Percentiles rank a stretch among this genome's conserved stretches.
Conservation (phyloP, 2,113 vertebrate genomes). For the Gymnarchus niloticus region DNA sequence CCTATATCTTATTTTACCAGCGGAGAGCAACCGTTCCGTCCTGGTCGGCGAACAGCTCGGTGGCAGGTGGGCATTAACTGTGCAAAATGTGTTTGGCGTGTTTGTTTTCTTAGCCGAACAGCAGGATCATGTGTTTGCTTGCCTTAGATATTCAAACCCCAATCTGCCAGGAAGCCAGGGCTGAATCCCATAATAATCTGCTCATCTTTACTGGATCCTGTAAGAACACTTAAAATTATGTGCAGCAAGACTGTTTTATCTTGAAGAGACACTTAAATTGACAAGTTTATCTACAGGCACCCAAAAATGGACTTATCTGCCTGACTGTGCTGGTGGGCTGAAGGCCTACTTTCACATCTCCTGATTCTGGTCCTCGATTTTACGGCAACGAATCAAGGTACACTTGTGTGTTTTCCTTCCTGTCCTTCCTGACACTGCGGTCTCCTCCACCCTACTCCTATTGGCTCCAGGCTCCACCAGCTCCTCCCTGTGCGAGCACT, state of each 20-base stretch:
- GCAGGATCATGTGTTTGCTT: not conserved
- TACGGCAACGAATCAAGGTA: not conserved
- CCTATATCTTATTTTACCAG: slow-evolving; percentile 97
- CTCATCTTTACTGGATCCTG: not conserved
- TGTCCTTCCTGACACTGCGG: not conserved
- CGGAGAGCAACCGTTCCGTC: slow-evolving; percentile 86
- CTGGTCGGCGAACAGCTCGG: slow-evolving; percentile 95
- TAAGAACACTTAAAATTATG: not conserved
- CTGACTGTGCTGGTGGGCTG: not conserved
- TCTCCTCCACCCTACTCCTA: not conserved
- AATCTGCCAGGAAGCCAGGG: not conserved
- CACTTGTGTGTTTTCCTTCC: not conserved
- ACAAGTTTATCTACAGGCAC: not conserved
- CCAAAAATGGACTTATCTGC: not conserved
- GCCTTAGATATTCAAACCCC: not conserved
- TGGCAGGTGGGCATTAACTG: slow-evolving; percentile 71
- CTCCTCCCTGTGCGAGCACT: slow-evolving; percentile 95
- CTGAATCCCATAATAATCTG: not conserved
- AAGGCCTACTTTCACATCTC: not conserved
- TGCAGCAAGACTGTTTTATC: not conserved
- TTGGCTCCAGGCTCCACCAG: slow-evolving; percentile 82
- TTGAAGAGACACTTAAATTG: no score
- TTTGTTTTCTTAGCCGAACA: not conserved
- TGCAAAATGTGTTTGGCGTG: not conserved
- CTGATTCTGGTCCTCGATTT: not conserved